Percentiles rank a stretch among this genome's conserved stretches.
Conservation (phyloP, 2,113 vertebrate species). For the Elaphurus davidianus region DNA sequence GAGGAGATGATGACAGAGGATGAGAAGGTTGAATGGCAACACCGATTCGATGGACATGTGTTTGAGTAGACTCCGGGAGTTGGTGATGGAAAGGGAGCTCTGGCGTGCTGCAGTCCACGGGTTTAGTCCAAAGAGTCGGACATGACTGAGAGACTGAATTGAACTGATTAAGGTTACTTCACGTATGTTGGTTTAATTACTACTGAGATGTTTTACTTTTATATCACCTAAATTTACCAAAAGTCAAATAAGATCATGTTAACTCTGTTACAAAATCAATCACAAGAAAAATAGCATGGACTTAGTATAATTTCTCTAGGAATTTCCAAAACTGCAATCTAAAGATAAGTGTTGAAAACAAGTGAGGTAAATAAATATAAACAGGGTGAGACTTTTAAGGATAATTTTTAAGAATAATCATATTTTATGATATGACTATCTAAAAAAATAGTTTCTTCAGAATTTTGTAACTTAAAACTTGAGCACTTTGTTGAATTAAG, state of each 20-base stretch:
- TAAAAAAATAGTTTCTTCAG: background rate
- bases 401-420: background rate
- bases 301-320: background rate
- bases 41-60: accelerated
- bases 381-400: background rate
- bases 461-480: background rate
- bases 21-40: background rate
- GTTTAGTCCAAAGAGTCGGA: background rate
- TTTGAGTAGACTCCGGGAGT: background rate
- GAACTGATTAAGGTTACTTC: background rate
- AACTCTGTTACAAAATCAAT: background rate
- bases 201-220: background rate
- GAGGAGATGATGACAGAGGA: background rate
- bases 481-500: background rate
- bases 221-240: background rate
- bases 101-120: background rate
- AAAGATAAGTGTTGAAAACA: background rate
- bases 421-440: background rate
- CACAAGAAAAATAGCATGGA: background rate
- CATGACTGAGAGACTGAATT: background rate
- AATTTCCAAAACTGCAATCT: background rate
- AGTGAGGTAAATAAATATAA: background rate
- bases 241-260: background rate
- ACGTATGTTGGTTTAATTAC: background rate
- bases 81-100: background rate